Base-by-base conservation (phyloP, 2,113 vertebrate genomes). In the Eclectus roratus region DNA sequence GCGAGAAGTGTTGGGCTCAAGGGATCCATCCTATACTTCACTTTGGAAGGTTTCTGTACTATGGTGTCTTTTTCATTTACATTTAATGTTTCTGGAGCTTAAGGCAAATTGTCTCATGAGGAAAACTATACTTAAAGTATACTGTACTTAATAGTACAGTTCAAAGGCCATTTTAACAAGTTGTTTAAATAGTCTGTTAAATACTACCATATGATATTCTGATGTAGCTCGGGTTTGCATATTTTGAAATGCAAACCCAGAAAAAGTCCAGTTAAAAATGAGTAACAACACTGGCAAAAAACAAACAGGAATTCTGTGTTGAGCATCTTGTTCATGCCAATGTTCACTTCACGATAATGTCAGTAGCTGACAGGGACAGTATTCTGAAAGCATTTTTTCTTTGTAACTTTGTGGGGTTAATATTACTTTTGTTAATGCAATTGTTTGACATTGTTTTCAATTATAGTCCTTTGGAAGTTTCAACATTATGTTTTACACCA, bases 321-420 rank as follows among this genome's bases (percentile, higher is more conserved):
- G 47, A 81, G 31, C 24, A 24, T 63, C 16, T 58, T 31, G 8
- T 35, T 76, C 29, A 6, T 8, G 14, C 23, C 24, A 12, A 0
- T 2, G 7, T 21, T n/a, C 5, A 23, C 28, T 49, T 76, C 41
- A 11, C 15, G 7, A 2, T 17, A 11, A 13, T 2, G 13, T 3
- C 7, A 6, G 31, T 27, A 33, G 25, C 20, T 72, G 49, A 60
- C 33, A n/a, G 27, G 27, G 43, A 46, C 13, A 17, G 11, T 50
- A 33, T 19, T 72, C 25, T 55, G n/a, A 52, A 50, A 68, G 4
- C 11, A 44, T 3, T 65, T 13, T 2, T 3, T 17, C 13, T 47
- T 60, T 17, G 33, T 35, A 24, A 24, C 9, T 35, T 11, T 0
- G 1, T 69, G 23, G 1, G 13, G 85, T 78, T 68, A 50, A 2